A percentile compares a stretch with the other conserved stretches of the same genome.
These are phyloP conservation scores for Gadopsis marmoratus DNA, from an alignment of 2,797 vertebrate genomes.

Conservation along the genomic window DNA sequence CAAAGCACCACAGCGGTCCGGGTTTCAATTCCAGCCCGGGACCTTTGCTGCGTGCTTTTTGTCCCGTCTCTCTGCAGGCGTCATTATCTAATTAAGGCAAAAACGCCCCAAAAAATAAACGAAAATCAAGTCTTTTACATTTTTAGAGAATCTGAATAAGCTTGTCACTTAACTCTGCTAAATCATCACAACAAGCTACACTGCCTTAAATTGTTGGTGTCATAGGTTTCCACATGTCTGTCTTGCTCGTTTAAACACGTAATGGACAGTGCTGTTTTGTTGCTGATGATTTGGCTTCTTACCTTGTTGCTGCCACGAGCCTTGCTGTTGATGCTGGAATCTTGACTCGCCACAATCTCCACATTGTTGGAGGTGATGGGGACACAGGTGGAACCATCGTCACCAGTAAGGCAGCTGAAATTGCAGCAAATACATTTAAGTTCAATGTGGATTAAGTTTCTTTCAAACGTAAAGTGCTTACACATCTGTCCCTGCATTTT, in stretches of 20 bases:
- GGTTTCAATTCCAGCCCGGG: too few relatives aligned
- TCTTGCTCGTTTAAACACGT: background rate
- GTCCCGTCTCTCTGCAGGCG: too few relatives aligned
- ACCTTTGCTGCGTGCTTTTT: too few relatives aligned
- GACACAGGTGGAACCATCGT: conserved; percentile 92
- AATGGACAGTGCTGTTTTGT: background rate
- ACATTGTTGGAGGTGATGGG: conserved; percentile 93
- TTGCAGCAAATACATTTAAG: background rate
- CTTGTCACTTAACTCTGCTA: background rate
- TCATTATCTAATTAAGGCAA: too few relatives aligned
- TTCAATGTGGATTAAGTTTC: background rate
- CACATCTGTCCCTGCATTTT: background rate
- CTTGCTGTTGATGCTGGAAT: conserved; percentile 97
- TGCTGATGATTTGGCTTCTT: background rate
- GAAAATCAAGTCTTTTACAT: background rate
- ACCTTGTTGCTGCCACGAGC: conserved; percentile 98
- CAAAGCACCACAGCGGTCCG: too few relatives aligned
- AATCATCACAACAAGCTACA: conserved; percentile 12
- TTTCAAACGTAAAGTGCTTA: background rate
- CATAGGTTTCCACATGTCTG: background rate
- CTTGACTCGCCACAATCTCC: conserved; percentile 96
- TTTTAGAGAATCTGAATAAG: background rate
- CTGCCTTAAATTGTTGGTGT: background rate
- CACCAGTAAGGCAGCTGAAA: conserved; percentile 92
- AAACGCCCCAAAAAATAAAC: too few relatives aligned